Conservation (phyloP, 2,797 vertebrate genomes). For the Chloroceryle amazona region DNA sequence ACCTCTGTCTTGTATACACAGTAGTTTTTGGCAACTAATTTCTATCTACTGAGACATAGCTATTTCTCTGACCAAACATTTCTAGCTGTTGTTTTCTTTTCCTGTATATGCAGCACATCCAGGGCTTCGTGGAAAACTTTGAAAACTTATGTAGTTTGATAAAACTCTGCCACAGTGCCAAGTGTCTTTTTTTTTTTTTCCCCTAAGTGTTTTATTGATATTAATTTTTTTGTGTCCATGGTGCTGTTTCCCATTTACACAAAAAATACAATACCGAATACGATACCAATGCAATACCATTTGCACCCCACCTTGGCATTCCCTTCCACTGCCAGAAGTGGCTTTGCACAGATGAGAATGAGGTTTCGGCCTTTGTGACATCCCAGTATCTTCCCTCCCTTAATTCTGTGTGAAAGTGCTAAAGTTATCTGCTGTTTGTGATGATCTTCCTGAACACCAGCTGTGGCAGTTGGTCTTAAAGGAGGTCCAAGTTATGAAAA, state of each 20-base stretch:
- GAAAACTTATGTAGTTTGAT: neutral
- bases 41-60: neutral
- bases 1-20: conserved; percentile 54
- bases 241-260: neutral
- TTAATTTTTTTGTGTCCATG: neutral
- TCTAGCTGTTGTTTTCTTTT: conserved; percentile 6
- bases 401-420: neutral
- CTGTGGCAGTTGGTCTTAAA: neutral
- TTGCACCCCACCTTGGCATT: neutral
- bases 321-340: neutral
- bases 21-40: conserved; percentile 37
- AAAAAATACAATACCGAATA: neutral
- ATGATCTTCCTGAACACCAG: neutral
- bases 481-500: neutral
- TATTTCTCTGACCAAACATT: neutral
- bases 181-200: neutral
- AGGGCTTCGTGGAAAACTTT: neutral
- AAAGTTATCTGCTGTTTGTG: neutral
- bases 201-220: neutral
- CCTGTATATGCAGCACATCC: neutral
- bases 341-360: neutral
- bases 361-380: neutral
- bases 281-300: too few relatives aligned
- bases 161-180: neutral
- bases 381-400: neutral